Percentiles rank a stretch among this genome's conserved stretches.
Evolutionary conservation across 2,888 invertebrate species (phyloP).

Genomic region (Arge pagana): DNA sequence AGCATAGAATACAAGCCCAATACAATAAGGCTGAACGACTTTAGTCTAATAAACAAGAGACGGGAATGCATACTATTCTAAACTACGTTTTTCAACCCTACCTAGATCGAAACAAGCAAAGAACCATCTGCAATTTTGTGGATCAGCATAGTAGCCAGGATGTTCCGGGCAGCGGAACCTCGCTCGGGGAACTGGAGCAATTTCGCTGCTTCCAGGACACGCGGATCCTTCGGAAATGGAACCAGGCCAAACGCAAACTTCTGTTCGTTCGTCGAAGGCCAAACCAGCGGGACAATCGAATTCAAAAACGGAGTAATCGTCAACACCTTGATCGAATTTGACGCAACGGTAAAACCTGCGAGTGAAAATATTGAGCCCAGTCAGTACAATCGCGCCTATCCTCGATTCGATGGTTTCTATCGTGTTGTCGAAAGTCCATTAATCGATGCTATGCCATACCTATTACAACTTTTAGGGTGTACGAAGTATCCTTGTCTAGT

Average conservation of each 20-base stretch:
- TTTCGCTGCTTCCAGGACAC: slow-evolving; percentile 78
- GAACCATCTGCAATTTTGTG: slow-evolving; percentile 83
- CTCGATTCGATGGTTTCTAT: not conserved
- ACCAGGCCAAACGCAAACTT: slow-evolving; percentile 83
- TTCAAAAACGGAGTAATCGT: slow-evolving; percentile 79
- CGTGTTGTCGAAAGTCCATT: slow-evolving; percentile 14
- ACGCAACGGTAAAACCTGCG: slow-evolving; percentile 79
- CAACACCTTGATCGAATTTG: slow-evolving; percentile 75
- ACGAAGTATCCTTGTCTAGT: slow-evolving; percentile 79
- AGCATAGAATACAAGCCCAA: no score
- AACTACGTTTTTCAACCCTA: not conserved
- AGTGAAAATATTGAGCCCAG: no score
- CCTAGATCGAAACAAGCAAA: slow-evolving; percentile 80
- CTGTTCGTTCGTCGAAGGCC: slow-evolving; percentile 75
- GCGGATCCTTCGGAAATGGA: slow-evolving; percentile 72
- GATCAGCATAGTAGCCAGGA: slow-evolving; percentile 78
- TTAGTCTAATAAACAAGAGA: no score
- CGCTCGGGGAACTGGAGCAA: slow-evolving; percentile 72
- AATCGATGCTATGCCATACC: no score
- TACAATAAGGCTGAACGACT: no score
- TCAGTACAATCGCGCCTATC: not conserved
- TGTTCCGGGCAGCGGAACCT: slow-evolving; percentile 72
- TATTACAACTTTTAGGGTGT: slow-evolving; percentile 75
- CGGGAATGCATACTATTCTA: no score
- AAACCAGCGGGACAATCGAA: slow-evolving; percentile 80